Percentiles rank a stretch among this genome's conserved stretches.
Conservation (phyloP, 2,113 vertebrate species). For the Hucho hucho region DNA sequence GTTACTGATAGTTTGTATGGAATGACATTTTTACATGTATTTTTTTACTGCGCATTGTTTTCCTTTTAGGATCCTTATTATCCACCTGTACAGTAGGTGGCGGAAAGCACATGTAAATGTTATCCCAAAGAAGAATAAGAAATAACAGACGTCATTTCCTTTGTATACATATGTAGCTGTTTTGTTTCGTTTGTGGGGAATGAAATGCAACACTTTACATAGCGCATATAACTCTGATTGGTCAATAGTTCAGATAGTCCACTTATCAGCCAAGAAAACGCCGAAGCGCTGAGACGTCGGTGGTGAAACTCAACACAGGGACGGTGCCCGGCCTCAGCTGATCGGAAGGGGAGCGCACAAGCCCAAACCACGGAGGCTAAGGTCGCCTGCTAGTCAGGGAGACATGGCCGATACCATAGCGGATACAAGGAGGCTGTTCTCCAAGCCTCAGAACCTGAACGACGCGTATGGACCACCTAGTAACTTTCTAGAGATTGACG, state of each 20-base stretch:
- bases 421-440: slow-evolving; percentile 89
- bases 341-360: slow-evolving; percentile 50
- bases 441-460: slow-evolving; percentile 93
- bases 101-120: too few relatives aligned
- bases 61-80: too few relatives aligned
- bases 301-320: slow-evolving; percentile 10
- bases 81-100: too few relatives aligned
- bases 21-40: too few relatives aligned
- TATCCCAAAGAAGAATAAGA: too few relatives aligned
- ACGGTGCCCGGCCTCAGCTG: slow-evolving; percentile 69
- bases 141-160: too few relatives aligned
- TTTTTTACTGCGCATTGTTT: too few relatives aligned
- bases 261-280: slow-evolving; percentile 12
- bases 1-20: too few relatives aligned
- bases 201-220: neutral
- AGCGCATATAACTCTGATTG: neutral
- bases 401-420: slow-evolving; percentile 92
- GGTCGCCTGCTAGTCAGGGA: slow-evolving; percentile 30
- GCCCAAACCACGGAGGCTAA: neutral
- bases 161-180: too few relatives aligned
- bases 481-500: slow-evolving; percentile 98
- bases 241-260: neutral
- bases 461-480: slow-evolving; percentile 97
- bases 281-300: neutral
- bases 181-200: neutral